Conservation (phyloP, 2,797 vertebrate genomes). For the Leptatherina wallacei region DNA sequence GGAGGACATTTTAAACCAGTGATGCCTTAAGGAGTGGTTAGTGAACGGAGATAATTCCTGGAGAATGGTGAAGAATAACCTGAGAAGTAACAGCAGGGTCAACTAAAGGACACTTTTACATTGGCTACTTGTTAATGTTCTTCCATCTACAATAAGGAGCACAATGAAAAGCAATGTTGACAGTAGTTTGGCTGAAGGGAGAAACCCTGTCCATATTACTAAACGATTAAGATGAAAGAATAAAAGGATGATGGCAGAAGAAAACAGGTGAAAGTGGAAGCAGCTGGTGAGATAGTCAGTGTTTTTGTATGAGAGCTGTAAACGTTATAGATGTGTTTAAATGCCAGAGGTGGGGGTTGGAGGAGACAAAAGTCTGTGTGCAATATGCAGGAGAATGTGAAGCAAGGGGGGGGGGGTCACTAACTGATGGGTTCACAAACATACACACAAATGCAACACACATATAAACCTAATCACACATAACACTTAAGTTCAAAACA, state of each 20-base stretch:
- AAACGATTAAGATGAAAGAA: slow-evolving; percentile 1
- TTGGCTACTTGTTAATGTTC: not conserved
- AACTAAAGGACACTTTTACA: not conserved
- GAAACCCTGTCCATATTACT: not conserved
- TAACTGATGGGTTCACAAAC: slow-evolving; percentile 20
- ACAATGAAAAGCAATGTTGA: not conserved
- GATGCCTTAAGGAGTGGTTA: not conserved
- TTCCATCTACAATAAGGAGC: not conserved
- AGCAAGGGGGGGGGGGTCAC: not conserved
- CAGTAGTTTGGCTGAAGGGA: not conserved
- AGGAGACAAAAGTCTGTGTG: slow-evolving; percentile 19
- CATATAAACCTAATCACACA: slow-evolving; percentile 50
- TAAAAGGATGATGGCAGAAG: slow-evolving; percentile 29
- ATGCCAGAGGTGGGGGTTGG: slow-evolving; percentile 5
- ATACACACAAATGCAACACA: slow-evolving; percentile 29
- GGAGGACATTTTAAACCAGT: not conserved
- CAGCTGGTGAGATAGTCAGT: slow-evolving; percentile 47
- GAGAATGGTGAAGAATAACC: not conserved
- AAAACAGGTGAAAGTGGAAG: slow-evolving; percentile 58
- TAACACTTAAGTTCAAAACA: slow-evolving; percentile 44
- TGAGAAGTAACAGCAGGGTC: not conserved
- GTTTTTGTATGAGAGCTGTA: slow-evolving; percentile 57
- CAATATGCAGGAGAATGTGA: slow-evolving; percentile 20
- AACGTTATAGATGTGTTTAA: slow-evolving; percentile 62
- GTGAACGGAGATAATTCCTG: not conserved